phyloP scores from a whole-genome alignment of 2,797 vertebrate species.

The Pelobates cultripes region DNA sequence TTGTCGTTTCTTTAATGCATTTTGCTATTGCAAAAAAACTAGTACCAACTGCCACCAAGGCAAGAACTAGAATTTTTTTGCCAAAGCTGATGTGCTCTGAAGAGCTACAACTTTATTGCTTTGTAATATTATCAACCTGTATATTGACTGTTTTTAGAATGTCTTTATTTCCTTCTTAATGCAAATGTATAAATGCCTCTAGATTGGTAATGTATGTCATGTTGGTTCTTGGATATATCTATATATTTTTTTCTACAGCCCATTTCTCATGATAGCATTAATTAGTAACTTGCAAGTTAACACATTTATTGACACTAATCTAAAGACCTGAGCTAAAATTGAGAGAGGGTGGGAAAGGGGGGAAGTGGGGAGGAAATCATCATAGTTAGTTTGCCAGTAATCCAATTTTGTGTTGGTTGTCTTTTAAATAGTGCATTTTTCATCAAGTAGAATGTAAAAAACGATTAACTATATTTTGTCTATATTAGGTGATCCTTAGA shows the following conservation, averaged over 20 bases:
- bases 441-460: too few relatives aligned
- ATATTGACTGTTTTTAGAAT: slow-evolving; percentile 17
- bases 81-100: background rate
- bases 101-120: background rate
- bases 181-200: background rate
- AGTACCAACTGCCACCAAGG: slow-evolving; percentile 71
- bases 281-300: background rate
- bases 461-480: too few relatives aligned
- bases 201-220: background rate
- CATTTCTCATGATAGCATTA: background rate
- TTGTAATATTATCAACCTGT: background rate
- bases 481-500: too few relatives aligned
- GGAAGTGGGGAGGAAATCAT: too few relatives aligned
- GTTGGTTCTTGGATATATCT: background rate
- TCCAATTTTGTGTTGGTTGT: too few relatives aligned
- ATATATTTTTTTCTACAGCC: background rate
- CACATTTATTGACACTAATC: background rate
- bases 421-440: too few relatives aligned
- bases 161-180: slow-evolving; percentile 9
- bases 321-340: background rate
- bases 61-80: slow-evolving; percentile 63
- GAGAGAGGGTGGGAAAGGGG: too few relatives aligned
- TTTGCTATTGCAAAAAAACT: slow-evolving; percentile 87
- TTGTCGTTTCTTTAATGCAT: slow-evolving; percentile 90
- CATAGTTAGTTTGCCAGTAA: too few relatives aligned